A percentile compares a stretch with the other conserved stretches of the same genome.
phyloP scores from a whole-genome alignment of 2,888 invertebrate genomes.

The Drymonia ruficornis region DNA sequence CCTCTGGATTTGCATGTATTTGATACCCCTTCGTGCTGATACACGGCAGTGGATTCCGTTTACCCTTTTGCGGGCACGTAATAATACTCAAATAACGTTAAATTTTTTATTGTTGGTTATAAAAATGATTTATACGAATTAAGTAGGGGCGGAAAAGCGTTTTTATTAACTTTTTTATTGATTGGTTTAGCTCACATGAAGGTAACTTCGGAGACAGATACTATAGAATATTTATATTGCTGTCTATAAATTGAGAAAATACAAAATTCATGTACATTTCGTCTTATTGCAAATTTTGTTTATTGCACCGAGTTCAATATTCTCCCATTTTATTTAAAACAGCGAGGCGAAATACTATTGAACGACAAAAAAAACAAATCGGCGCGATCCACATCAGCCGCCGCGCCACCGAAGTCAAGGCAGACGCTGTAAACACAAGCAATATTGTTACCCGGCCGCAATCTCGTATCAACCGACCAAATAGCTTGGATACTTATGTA shows the following conservation, averaged over 20 bases:
- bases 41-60: conserved; percentile 52
- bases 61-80: conserved; percentile 54
- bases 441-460: conserved; percentile 79
- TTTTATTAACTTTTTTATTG: conserved; percentile 40
- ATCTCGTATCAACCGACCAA: conserved; percentile 79
- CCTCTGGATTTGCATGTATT: conserved; percentile 73
- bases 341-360: conserved; percentile 35
- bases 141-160: conserved; percentile 36
- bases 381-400: conserved; percentile 43
- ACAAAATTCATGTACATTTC: neutral
- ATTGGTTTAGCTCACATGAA: conserved; percentile 11
- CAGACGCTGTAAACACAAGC: conserved; percentile 59
- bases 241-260: neutral
- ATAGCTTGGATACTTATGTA: conserved; percentile 83
- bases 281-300: neutral
- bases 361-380: conserved; percentile 40
- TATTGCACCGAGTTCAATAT: conserved; percentile 18
- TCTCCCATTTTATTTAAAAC: conserved; percentile 33
- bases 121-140: conserved; percentile 50
- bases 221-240: neutral
- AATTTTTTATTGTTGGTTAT: conserved; percentile 52
- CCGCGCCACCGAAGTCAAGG: conserved; percentile 39
- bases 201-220: conserved; percentile 6
- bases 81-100: conserved; percentile 52
- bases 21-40: conserved; percentile 44